phyloP scores from a whole-genome alignment of 2,113 vertebrate species.

The Tragelaphus imberbis region DNA sequence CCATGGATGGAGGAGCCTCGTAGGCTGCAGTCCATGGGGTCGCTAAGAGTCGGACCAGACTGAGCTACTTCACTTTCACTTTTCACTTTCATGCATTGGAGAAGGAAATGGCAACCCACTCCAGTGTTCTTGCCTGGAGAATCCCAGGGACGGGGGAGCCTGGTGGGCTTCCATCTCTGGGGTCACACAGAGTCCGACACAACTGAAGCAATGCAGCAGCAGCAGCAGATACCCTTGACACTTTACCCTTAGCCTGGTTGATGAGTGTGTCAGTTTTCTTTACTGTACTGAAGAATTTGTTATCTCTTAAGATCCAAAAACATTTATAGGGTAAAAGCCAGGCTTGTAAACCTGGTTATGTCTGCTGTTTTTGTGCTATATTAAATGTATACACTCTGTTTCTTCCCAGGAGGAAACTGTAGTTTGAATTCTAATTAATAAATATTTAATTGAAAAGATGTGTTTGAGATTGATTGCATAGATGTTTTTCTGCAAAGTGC shows the following conservation, averaged over 20 bases:
- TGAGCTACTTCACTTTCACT: too few species aligned
- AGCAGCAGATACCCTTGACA: not conserved
- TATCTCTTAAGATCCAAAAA: not conserved
- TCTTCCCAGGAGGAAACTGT: not conserved
- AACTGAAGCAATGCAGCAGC: too few species aligned
- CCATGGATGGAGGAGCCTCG: too few species aligned
- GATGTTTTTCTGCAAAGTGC: not conserved
- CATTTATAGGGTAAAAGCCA: conserved; percentile 2
- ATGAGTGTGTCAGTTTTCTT: not conserved
- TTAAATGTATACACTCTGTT: not conserved
- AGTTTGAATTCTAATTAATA: not conserved
- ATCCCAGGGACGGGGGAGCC: too few species aligned
- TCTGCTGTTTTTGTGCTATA: not conserved
- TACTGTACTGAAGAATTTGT: not conserved
- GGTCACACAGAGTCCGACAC: too few species aligned
- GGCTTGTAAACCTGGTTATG: not conserved
- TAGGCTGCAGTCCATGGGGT: too few species aligned
- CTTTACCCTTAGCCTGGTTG: not conserved
- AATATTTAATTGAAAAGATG: not conserved
- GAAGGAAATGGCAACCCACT: too few species aligned
- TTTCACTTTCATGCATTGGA: too few species aligned
- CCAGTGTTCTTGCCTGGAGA: too few species aligned
- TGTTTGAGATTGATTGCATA: not conserved
- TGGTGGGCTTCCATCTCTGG: too few species aligned
- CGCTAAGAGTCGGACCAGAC: too few species aligned